A percentile compares a stretch with the other conserved stretches of the same genome.
phyloP scores from a whole-genome alignment of 2,113 vertebrate species.

The Hystrix brachyura region DNA sequence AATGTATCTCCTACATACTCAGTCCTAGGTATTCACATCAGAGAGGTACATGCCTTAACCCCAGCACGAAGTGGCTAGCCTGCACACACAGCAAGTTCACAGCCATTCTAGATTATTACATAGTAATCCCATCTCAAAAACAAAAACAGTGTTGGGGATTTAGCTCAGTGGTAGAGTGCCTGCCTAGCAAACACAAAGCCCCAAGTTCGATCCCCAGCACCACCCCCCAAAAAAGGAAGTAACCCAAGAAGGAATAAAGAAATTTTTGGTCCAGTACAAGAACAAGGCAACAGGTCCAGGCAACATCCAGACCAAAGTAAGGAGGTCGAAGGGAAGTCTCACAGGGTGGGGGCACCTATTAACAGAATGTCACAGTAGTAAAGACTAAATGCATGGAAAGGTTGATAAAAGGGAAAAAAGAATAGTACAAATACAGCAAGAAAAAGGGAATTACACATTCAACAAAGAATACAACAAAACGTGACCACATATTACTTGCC shows the following conservation, averaged over 20 bases:
- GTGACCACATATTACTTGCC: neutral
- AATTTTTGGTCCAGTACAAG: neutral
- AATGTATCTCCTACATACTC: neutral
- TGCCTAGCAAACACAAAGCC: too few species aligned
- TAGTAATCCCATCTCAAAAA: neutral
- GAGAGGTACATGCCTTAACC: neutral
- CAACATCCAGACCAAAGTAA: neutral
- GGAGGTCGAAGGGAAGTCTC: neutral
- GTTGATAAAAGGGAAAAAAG: neutral
- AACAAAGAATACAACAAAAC: neutral
- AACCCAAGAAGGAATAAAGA: neutral
- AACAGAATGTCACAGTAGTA: neutral
- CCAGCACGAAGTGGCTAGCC: neutral
- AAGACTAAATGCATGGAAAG: neutral
- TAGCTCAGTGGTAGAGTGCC: too few species aligned
- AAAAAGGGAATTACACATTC: neutral
- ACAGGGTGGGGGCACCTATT: accelerated
- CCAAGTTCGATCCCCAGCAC: too few species aligned
- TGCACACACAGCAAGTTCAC: neutral
- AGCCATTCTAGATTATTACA: neutral
- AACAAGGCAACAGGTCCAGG: accelerated
- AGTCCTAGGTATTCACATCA: neutral
- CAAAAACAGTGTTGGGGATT: neutral
- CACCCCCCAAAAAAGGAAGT: neutral
- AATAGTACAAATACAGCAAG: neutral